Evolutionary conservation across 2,888 invertebrate genomes (phyloP), one percentile per base, ranked within the genome.

Genomic region (Augochlorella aurata): DNA sequence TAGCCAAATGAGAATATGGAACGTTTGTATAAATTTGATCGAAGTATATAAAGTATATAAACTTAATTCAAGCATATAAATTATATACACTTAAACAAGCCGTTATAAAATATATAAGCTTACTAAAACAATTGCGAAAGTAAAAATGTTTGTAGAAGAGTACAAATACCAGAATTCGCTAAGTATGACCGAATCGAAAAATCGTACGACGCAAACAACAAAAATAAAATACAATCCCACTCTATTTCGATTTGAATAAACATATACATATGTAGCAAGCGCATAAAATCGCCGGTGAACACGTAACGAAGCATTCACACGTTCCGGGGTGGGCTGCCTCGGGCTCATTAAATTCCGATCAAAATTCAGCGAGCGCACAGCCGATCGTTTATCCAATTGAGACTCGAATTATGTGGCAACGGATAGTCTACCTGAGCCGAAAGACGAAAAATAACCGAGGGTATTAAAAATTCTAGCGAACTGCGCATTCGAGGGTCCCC

Each of bases 401-500:
- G 18, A 44, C 16, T 29, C 29, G 63, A n/a, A 63, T 63, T 10
- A n/a, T n/a, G 58, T 24, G 58, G 24, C 63, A 9, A 29, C 24
- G 61, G 61, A 49, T 14, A 14, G 63, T 44, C 63, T 63, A 63
- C 63, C 63, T 63, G 63, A 63, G 44, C 38, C 63, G 38, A 38
- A 38, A 38, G 0, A 9, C 38, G 63, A 44, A 63, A 63, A 63
- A 63, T 29, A 44, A 63, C 63, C 38, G 29, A 44, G 67, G 67
- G 54, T 47, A 63, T 77, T 77, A 66, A 49, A 58, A 76, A 73
- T 73, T 61, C 67, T 69, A 7, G 67, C 81, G 70, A 81, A 74
- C 74, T 83, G 85, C 83, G 84, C 87, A 81, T 81, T 87, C 84
- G 83, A 77, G 70, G 54, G 83, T 29, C 77, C 66, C 50, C 77